Base-by-base conservation (phyloP, 2,888 invertebrate genomes). In the Apamea monoglypha region DNA sequence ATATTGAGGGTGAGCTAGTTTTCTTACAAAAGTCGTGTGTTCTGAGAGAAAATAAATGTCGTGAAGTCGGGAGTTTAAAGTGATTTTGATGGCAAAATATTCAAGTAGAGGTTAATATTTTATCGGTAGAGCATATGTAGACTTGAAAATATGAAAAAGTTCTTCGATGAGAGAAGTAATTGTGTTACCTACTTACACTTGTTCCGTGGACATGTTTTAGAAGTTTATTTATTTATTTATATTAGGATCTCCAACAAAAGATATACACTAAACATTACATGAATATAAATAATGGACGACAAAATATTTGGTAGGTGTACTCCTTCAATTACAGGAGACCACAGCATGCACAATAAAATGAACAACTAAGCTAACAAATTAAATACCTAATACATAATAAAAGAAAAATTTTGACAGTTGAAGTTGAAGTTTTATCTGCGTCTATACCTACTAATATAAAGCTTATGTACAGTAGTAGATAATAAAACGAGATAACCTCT, bases 1-100 rank as follows among this genome's bases (percentile, higher is more conserved):
- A 68, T 79, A 68, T 47, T 79, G 74, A 74, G 63, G 67, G 61
- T 53, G 64, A 85, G 68, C 61, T 83, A n/a, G 74, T 85, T 77
- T 86, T 56, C 83, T 61, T 79, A 74, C 67, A 74, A 70, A 78
- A 74, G 73, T 76, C 66, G 44, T 53, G 61, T 70, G 47, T 73
- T 69, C n/a, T 53, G 61, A 40, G 61, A 59, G 59, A 66, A 64
- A 80, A 81, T 71, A 74, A 67, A 77, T 67, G 73, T 73, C 56
- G 12, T 63, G 14, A 36, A 53, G n/a, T 59, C 29, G 32, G 12
- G 2, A 56, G 64, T 76, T 81, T 70, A n/a, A 47, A 76, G 40
- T 64, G 36, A 78, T 77, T 74, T 74, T 56, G 8, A 36, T 64
- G 59, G 68, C 18, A 50, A 29, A 44, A 64, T 63, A 36, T 36